Conservation (phyloP, 2,888 invertebrate genomes). For the Celastrina argiolus region DNA sequence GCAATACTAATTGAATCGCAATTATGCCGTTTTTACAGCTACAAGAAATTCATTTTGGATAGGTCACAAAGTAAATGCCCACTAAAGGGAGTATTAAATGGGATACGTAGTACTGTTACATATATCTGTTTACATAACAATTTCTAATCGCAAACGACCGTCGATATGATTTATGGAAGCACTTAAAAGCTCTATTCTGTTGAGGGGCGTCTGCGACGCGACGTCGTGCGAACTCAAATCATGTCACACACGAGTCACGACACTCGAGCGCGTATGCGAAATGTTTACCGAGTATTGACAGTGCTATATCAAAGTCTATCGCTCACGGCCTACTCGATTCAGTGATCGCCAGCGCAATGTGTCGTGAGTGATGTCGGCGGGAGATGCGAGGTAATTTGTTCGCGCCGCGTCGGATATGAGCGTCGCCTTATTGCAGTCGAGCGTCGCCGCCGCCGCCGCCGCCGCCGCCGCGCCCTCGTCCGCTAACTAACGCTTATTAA, state of each 20-base stretch:
- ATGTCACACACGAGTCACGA: constrained; percentile 13
- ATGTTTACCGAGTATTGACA: constrained; percentile 28
- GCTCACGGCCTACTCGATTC: constrained; percentile 44
- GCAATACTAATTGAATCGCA: constrained; percentile 67
- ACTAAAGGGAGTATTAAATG: background rate
- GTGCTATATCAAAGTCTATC: constrained; percentile 38
- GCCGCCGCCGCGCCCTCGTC: constrained; percentile 56
- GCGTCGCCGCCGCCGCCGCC: constrained; percentile 58
- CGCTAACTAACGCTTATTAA: constrained; percentile 76
- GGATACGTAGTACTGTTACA: no score
- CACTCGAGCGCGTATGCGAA: constrained; percentile 27
- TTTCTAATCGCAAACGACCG: background rate
- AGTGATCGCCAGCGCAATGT: constrained; percentile 39
- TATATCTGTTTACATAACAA: background rate
- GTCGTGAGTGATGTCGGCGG: constrained; percentile 41
- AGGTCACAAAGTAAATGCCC: no score
- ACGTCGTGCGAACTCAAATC: background rate
- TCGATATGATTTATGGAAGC: background rate
- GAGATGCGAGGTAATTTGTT: constrained; percentile 53
- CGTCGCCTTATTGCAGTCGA: constrained; percentile 64
- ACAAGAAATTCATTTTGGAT: background rate
- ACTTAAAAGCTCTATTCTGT: background rate
- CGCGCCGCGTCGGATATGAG: constrained; percentile 67
- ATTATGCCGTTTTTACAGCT: constrained; percentile 38
- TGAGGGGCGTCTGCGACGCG: background rate